Conservation (phyloP, 2,797 vertebrate genomes). For the Chaunax sp. region DNA sequence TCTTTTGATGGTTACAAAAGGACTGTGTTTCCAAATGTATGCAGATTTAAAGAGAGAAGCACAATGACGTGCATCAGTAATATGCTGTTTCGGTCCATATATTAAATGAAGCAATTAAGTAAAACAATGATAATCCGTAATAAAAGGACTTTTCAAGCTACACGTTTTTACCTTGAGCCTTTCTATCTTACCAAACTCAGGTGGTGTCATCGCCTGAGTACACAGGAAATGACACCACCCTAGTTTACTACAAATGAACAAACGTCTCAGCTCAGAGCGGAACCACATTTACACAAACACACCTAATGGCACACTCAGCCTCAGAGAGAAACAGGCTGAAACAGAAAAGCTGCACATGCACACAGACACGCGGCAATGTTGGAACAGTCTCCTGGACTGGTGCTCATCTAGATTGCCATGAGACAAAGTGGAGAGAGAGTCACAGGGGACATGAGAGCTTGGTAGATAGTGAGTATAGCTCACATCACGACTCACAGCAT, state of each 20-base stretch:
- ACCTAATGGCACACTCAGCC: conserved; percentile 19
- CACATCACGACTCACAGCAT: conserved; percentile 56
- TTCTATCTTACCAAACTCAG: conserved; percentile 69
- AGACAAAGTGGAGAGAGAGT: conserved; percentile 54
- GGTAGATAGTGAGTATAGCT: conserved; percentile 71
- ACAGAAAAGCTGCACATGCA: conserved; percentile 8
- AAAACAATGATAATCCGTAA: conserved; percentile 71
- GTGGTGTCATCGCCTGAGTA: conserved; percentile 25
- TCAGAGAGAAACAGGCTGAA: background rate
- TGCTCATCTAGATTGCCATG: conserved; percentile 52
- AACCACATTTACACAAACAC: conserved; percentile 40
- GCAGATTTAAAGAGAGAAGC: conserved; percentile 10
- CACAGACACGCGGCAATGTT: conserved; percentile 15
- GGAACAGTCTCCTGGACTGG: conserved; percentile 43
- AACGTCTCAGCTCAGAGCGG: conserved; percentile 37
- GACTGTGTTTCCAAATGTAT: conserved; percentile 3
- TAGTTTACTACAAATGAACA: conserved; percentile 49
- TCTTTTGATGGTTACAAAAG: background rate
- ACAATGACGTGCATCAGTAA: conserved; percentile 14
- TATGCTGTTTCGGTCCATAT: conserved; percentile 15
- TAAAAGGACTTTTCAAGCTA: conserved; percentile 60
- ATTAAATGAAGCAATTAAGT: conserved; percentile 65
- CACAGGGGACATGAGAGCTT: conserved; percentile 38
- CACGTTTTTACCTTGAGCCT: conserved; percentile 57
- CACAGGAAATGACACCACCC: conserved; percentile 34